Evolutionary conservation across 2,888 invertebrate species (phyloP), one percentile per base, ranked within the genome.

Genomic region (Drosophila nr. fundita): DNA sequence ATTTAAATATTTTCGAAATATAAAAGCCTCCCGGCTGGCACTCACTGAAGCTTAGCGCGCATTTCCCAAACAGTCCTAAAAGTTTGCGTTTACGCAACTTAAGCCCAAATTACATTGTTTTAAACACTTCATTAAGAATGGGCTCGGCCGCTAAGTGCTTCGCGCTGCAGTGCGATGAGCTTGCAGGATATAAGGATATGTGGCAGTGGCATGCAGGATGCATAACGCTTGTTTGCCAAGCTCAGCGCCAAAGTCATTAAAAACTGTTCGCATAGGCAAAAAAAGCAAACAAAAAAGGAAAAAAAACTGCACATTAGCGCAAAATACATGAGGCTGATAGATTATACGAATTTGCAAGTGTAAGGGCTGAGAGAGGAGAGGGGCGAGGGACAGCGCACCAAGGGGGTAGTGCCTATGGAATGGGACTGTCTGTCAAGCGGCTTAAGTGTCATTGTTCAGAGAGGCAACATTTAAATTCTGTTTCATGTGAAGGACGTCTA

Each of bases 51-150:
- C 82, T 87, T 87, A 80, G 67, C 57, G 78, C 49, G 58, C 60
- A 59, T 71, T 73, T 42, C 38, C 54, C 68, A 15, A 57, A 30
- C 15, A 57, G 57, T 59, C 57, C 45, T 48, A 68, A 86, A 83
- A 70, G 68, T 79, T 76, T 72, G 70, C 71, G 60, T 79, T 81
- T 73, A 77, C 69, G 65, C 83, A 45, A 62, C 78, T 86, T 78
- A 88, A 90, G 73, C 83, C 79, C 68, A 86, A 90, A 88, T 87
- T 82, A 88, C 87, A 86, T 90, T 88, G 87, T 88, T 90, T 86
- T 82, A 82, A 87, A 83, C 87, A 87, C 90, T 87, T 87, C 86
- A 87, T 87, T 87, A 87, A 90, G 87, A 87, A 87, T 83, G 78
- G 71, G 67, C 62, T 52, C 18, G 71, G 63, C 72, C 27, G 71